Conservation (phyloP, 2,888 invertebrate species). For the Thereva nobilitata region DNA sequence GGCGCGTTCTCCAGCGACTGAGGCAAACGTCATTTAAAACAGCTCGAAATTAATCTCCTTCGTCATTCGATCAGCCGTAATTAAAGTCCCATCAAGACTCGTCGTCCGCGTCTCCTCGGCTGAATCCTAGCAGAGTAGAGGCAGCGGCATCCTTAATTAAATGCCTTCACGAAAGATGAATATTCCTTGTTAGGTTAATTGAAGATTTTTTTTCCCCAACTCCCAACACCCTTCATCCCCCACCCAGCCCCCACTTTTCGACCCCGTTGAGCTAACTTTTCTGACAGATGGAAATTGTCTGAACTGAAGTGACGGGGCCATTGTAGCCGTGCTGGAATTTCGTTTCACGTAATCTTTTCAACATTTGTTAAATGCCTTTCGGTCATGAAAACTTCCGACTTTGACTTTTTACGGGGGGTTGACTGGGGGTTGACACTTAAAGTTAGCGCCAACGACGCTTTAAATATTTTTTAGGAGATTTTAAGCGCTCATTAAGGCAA, state of each 20-base stretch:
- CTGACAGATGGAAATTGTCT: not conserved
- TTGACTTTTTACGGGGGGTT: not conserved
- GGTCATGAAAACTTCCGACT: not conserved
- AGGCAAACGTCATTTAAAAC: slow-evolving; percentile 36
- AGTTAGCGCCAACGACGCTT: not conserved
- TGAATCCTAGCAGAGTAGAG: not conserved
- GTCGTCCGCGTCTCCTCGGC: slow-evolving; percentile 13
- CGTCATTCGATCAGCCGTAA: slow-evolving; percentile 41
- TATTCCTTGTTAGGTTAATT: slow-evolving; percentile 24
- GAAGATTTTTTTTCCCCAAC: slow-evolving; percentile 8
- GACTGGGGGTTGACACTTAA: no score
- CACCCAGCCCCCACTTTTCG: no score
- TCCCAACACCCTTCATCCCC: no score
- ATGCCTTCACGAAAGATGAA: slow-evolving; percentile 37
- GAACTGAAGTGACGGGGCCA: not conserved
- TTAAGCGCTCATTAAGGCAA: slow-evolving; percentile 2
- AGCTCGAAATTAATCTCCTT: slow-evolving; percentile 41
- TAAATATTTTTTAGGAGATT: slow-evolving; percentile 6
- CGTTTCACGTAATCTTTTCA: slow-evolving; percentile 26
- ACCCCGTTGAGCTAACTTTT: not conserved
- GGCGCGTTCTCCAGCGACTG: slow-evolving; percentile 3
- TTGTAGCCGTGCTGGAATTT: slow-evolving; percentile 11
- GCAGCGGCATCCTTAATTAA: slow-evolving; percentile 37
- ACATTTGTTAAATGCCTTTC: slow-evolving; percentile 2
- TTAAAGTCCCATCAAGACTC: slow-evolving; percentile 42